These are phyloP conservation scores for Tetragnatha montana DNA, from an alignment of 2,888 invertebrate genomes.

Conservation along the genomic window DNA sequence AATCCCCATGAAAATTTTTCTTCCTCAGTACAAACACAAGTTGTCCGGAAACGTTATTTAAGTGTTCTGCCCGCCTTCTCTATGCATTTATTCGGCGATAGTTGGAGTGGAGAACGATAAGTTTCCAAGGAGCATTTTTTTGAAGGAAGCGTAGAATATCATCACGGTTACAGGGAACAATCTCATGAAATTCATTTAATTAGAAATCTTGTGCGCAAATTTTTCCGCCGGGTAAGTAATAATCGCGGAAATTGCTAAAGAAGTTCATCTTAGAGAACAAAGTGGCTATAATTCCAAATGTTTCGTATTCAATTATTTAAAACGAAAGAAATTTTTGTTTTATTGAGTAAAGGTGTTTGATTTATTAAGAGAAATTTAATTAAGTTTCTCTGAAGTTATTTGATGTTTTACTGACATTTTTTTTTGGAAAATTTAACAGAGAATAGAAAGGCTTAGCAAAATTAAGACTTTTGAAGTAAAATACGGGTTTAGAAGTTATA, in stretches of 20 bases:
- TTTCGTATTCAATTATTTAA: background rate
- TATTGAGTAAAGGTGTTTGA: background rate
- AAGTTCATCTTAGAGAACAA: background rate
- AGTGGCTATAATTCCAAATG: background rate
- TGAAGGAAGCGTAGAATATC: background rate
- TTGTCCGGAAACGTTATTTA: background rate
- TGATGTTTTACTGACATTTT: background rate
- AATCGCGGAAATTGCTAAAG: background rate
- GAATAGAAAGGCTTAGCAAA: background rate
- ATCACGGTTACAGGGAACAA: background rate
- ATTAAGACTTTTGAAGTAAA: background rate
- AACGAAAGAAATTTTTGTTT: background rate
- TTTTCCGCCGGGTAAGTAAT: background rate
- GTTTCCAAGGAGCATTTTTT: background rate
- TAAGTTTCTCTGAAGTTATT: background rate
- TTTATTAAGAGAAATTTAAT: background rate
- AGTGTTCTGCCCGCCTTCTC: background rate
- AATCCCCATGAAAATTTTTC: background rate
- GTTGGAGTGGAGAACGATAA: background rate
- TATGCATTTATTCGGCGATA: background rate
- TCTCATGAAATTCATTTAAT: background rate
- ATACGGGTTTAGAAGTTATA: background rate
- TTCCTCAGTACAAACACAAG: background rate
- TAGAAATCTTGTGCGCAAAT: background rate
- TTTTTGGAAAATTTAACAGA: background rate